These are phyloP conservation scores for Monochamus saltuarius DNA, from an alignment of 1,140 invertebrate genomes.

Conservation along the genomic window DNA sequence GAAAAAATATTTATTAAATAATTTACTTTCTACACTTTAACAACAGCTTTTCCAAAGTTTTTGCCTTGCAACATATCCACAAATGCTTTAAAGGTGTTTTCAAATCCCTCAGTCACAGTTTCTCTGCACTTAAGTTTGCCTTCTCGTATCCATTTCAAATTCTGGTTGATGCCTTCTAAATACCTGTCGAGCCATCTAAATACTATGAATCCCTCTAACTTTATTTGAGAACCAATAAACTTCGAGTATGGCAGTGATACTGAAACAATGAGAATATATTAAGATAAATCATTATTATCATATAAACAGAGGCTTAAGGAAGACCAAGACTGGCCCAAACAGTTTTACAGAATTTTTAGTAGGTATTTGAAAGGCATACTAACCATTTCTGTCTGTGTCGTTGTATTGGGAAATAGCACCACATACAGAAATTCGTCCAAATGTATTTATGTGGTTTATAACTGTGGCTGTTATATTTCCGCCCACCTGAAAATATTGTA, in stretches of 20 bases:
- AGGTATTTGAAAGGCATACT: too few relatives aligned
- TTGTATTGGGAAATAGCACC: conserved; percentile 66
- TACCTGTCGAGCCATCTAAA: conserved; percentile 58
- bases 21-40: conserved; percentile 50
- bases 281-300: conserved; percentile 45
- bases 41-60: conserved; percentile 67
- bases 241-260: conserved; percentile 14
- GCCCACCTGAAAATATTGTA: conserved; percentile 45
- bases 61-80: conserved; percentile 62
- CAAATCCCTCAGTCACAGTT: conserved; percentile 66
- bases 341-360: conserved; percentile 17
- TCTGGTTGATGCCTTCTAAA: conserved; percentile 60
- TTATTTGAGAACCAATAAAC: conserved; percentile 53
- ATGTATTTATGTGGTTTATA: conserved; percentile 61
- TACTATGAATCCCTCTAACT: conserved; percentile 65
- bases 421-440: conserved; percentile 63
- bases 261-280: conserved; percentile 45
- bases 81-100: conserved; percentile 68
- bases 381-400: conserved; percentile 53
- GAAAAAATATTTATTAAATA: too few relatives aligned
- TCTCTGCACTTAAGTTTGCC: conserved; percentile 67
- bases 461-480: conserved; percentile 64
- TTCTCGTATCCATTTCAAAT: conserved; percentile 56
- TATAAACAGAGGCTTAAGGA: background rate
- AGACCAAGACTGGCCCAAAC: background rate